A percentile compares a stretch with the other conserved stretches of the same genome.
These are phyloP conservation scores for Malacoraja senta DNA, from an alignment of 2,797 vertebrate genomes.

Conservation along the genomic window DNA sequence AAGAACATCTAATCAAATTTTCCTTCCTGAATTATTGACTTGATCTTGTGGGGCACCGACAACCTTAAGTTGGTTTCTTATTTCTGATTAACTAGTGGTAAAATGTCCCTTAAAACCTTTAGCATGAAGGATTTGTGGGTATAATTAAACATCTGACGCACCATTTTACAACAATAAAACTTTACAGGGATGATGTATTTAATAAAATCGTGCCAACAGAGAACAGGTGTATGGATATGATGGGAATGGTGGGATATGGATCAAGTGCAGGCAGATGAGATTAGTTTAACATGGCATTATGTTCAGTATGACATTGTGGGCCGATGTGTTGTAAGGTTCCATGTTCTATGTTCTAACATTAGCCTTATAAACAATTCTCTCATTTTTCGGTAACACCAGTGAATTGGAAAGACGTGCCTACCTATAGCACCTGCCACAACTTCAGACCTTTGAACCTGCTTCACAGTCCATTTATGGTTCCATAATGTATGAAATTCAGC, in stretches of 20 bases:
- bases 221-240: not conserved
- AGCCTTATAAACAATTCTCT: not conserved
- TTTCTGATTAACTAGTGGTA: not conserved
- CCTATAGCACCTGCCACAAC: not conserved
- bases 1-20: constrained; percentile 13
- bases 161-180: not conserved
- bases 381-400: not conserved
- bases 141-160: too few species aligned
- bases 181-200: not conserved
- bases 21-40: constrained; percentile 33
- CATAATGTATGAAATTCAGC: too few species aligned
- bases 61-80: not conserved
- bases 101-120: not conserved
- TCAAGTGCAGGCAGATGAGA: too few species aligned
- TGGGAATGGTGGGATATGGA: too few species aligned
- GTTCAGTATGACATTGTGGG: too few species aligned
- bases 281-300: too few species aligned
- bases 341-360: too few species aligned
- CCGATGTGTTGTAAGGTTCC: too few species aligned
- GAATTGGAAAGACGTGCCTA: not conserved
- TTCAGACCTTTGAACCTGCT: not conserved
- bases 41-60: not conserved
- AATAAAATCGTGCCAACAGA: not conserved
- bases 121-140: not conserved
- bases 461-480: too few species aligned